Evolutionary conservation across 2,113 vertebrate species (phyloP), one percentile per base, ranked within the genome.

Genomic region (Plecturocebus donacophilus): DNA sequence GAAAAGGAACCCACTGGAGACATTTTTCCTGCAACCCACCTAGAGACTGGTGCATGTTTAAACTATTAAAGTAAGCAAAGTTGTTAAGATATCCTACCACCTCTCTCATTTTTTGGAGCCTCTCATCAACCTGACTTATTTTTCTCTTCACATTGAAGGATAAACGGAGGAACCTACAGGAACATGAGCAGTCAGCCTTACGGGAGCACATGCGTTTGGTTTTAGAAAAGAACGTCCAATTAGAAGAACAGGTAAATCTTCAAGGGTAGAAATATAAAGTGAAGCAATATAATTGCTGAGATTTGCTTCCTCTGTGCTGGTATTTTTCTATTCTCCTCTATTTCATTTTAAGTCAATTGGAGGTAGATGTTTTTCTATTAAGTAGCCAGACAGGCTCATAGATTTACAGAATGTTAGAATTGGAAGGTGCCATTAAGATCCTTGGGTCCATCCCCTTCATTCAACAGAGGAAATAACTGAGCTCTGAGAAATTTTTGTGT

Each of bases 161-260:
- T 71, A 99, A 99, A 98, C 98, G 99, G 98, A 98, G 96, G 7
- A 98, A 98, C 73, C 98, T 99, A 85, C 97, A 98, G 12, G 98
- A 99, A 54, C 99, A 99, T 49, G 99, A 99, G 91, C 98, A 98
- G 19, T 64, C 93, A 0, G 98, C 99, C 89, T 97, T 99, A 82
- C 98, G 97, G 92, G 99, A 99, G 86, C 99, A 99, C 95, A 98
- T 99, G 98, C 98, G 99, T 47, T 99, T 99, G 81, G 99, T 99
- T 97, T 98, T 99, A 97, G 99, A 99, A 92, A 99, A 98, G 98
- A 99, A 99, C 82, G 97, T 98, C 89, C 98, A n/a, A 12, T 2
- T 99, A 87, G 99, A 99, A 97, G 98, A 99, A 95, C 98, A 99
- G 98, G 99, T 99, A 98, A 96, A 91, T 8, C 38, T 8, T 52